Evolutionary conservation across 2,888 invertebrate species (phyloP).

Genomic region (Lacanobia oleracea): DNA sequence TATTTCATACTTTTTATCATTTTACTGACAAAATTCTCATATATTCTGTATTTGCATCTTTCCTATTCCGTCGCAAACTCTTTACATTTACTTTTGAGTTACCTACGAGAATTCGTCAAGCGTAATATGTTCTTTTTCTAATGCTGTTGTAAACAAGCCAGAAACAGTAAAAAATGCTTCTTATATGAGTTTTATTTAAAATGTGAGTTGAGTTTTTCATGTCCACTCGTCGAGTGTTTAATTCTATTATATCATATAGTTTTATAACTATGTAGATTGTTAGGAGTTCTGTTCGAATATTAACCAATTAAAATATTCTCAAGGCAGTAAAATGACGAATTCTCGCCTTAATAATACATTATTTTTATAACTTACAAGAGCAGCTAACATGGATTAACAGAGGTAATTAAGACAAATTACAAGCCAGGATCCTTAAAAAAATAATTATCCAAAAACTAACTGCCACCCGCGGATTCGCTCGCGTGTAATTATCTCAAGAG

Average conservation of each 20-base stretch:
- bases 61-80: too few relatives aligned
- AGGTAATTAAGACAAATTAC: not conserved
- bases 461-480: too few relatives aligned
- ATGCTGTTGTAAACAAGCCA: not conserved
- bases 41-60: too few relatives aligned
- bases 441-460: too few relatives aligned
- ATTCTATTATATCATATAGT: too few relatives aligned
- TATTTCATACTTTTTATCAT: too few relatives aligned
- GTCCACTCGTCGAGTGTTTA: not conserved
- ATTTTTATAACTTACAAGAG: not conserved
- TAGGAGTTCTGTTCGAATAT: not conserved
- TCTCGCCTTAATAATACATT: not conserved
- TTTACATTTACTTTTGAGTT: not conserved
- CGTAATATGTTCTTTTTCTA: not conserved
- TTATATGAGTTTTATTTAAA: not conserved
- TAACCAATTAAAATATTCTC: not conserved
- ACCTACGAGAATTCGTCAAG: not conserved
- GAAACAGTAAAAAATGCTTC: slow-evolving; percentile 1
- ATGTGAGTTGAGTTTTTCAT: not conserved
- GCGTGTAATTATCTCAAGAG: too few relatives aligned
- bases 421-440: too few relatives aligned
- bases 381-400: not conserved
- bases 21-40: too few relatives aligned
- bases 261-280: too few relatives aligned
- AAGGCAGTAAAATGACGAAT: not conserved